Conservation (phyloP, 1,140 invertebrate genomes). For the Macrostomum lignano region DNA sequence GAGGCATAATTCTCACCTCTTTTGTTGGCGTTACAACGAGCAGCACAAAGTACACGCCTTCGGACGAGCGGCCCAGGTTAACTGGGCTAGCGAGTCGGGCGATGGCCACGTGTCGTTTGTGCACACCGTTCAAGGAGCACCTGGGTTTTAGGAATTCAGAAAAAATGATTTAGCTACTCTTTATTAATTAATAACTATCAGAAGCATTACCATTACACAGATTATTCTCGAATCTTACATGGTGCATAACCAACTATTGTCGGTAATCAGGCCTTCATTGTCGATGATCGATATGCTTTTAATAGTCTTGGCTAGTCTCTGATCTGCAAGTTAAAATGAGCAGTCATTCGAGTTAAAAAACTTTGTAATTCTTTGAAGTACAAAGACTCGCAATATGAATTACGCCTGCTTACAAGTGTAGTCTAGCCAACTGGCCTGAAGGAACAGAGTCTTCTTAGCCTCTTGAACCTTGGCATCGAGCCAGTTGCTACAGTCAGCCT, state of each 20-base stretch:
- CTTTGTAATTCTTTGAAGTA: too few species aligned
- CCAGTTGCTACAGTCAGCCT: too few species aligned
- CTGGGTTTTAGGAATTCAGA: too few species aligned
- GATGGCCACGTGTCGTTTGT: slow-evolving; percentile 34
- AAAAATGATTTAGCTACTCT: too few species aligned
- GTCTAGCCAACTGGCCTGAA: too few species aligned
- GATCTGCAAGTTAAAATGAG: too few species aligned
- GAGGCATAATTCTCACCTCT: too few species aligned
- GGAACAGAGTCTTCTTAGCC: too few species aligned
- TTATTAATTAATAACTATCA: neutral
- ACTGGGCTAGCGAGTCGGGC: slow-evolving; percentile 34
- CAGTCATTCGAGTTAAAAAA: too few species aligned
- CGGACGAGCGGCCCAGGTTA: slow-evolving; percentile 36
- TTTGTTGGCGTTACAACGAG: slow-evolving; percentile 37
- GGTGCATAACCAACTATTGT: slow-evolving; percentile 36
- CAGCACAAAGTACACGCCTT: slow-evolving; percentile 37
- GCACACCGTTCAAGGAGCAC: slow-evolving; percentile 32
- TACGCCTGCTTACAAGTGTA: too few species aligned
- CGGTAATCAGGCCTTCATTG: slow-evolving; percentile 35
- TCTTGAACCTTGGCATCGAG: too few species aligned
- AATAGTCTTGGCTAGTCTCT: slow-evolving; percentile 33
- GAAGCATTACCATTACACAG: neutral
- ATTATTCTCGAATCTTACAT: slow-evolving; percentile 29
- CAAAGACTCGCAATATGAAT: too few species aligned
- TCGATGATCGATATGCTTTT: slow-evolving; percentile 34